Percentiles rank a stretch among this genome's conserved stretches.
Evolutionary conservation across 2,797 vertebrate genomes (phyloP).

Genomic region (Melanotaenia maccullochi): DNA sequence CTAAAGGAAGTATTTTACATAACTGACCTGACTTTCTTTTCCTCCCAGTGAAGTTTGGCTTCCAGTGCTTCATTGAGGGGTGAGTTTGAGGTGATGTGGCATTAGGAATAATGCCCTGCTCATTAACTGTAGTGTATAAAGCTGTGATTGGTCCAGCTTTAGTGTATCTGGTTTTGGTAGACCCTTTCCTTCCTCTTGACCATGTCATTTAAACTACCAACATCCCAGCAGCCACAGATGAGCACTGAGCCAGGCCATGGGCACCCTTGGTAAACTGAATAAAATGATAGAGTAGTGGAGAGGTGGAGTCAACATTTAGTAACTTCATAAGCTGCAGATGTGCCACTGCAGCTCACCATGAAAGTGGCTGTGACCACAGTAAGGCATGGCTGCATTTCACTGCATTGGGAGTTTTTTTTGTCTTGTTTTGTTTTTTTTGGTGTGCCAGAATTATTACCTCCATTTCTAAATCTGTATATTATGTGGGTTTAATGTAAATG

Average conservation of each 20-base stretch:
- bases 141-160: neutral
- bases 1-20: too few relatives aligned
- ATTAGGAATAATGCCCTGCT: neutral
- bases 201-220: conserved; percentile 46
- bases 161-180: conserved; percentile 39
- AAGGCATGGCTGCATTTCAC: conserved; percentile 52
- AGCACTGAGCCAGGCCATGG: conserved; percentile 39
- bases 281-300: conserved; percentile 74
- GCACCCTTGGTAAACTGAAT: conserved; percentile 66
- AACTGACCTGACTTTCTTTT: too few relatives aligned
- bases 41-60: too few relatives aligned
- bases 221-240: conserved; percentile 45
- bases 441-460: conserved; percentile 58
- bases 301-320: conserved; percentile 69
- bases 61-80: too few relatives aligned
- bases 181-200: conserved; percentile 26
- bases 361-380: conserved; percentile 63
- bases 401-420: conserved; percentile 32
- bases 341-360: conserved; percentile 59
- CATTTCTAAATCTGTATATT: conserved; percentile 57
- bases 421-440: conserved; percentile 18
- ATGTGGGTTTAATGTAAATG: conserved; percentile 68
- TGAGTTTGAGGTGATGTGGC: neutral
- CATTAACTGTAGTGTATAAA: neutral
- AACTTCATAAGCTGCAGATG: conserved; percentile 62